These are phyloP conservation scores for Globodera rostochiensis DNA, from an alignment of 1,140 invertebrate species.

Conservation along the genomic window DNA sequence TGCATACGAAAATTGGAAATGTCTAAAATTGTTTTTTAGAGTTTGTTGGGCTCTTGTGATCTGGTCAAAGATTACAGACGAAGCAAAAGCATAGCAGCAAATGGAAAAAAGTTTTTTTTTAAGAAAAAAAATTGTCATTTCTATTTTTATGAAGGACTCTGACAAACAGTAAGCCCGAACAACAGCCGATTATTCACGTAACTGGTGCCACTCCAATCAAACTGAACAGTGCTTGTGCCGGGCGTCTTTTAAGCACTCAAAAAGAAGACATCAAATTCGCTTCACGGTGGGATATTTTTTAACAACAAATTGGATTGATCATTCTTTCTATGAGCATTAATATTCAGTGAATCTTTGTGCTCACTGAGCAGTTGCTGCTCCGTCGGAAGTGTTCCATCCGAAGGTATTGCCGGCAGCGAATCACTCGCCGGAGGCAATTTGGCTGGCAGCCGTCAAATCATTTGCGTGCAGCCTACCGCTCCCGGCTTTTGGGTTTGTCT, in stretches of 20 bases:
- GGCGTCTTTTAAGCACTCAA: background rate
- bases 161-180: background rate
- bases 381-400: constrained; percentile 65
- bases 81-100: constrained; percentile 60
- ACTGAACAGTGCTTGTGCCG: constrained; percentile 67
- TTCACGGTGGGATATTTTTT: background rate
- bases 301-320: constrained; percentile 49
- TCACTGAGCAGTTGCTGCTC: constrained; percentile 64
- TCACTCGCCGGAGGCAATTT: background rate
- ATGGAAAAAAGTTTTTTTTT: constrained; percentile 24
- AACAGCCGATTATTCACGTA: constrained; percentile 44
- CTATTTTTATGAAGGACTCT: background rate
- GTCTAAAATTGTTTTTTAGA: constrained; percentile 54
- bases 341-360: constrained; percentile 71
- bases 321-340: constrained; percentile 59
- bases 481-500: constrained; percentile 75
- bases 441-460: background rate
- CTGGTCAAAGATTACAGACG: constrained; percentile 81
- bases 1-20: background rate
- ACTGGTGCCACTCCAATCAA: constrained; percentile 68
- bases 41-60: constrained; percentile 75
- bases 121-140: background rate
- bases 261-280: background rate
- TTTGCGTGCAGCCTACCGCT: constrained; percentile 54
- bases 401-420: background rate